Conservation (phyloP, 2,113 vertebrate species). For the cat (Felis catus) region DNA sequence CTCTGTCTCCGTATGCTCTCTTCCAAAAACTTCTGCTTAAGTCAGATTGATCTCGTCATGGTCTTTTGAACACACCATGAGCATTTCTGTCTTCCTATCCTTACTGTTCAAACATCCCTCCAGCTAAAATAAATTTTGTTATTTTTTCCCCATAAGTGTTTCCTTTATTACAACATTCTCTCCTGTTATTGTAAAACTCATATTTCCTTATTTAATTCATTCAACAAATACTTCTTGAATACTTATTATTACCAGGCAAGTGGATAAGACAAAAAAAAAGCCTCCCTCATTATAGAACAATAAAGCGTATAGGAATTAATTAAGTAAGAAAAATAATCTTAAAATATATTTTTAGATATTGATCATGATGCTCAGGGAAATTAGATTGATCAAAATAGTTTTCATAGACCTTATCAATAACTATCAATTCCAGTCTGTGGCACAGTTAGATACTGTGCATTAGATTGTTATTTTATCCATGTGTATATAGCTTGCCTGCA, state of each 20-base stretch:
- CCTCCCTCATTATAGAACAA: not conserved
- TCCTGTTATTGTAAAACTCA: not conserved
- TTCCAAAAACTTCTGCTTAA: not conserved
- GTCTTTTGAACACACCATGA: not conserved
- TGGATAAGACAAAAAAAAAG: not conserved
- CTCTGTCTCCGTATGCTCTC: not conserved
- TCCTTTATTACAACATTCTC: not conserved
- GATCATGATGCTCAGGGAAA: not conserved
- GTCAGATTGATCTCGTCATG: not conserved
- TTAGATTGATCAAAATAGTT: not conserved
- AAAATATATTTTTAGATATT: not conserved
- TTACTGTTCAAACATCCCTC: not conserved
- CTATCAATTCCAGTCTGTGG: not conserved
- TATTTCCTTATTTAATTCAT: not conserved
- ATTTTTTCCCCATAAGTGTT: not conserved
- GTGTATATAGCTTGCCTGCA: not conserved
- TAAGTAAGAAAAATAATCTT: not conserved
- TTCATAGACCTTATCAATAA: not conserved
- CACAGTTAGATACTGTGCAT: not conserved
- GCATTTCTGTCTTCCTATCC: not conserved
- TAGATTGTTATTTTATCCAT: not conserved
- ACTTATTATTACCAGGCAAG: not conserved
- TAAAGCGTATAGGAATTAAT: not conserved
- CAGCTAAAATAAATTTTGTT: not conserved
- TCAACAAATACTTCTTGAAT: not conserved